Base-by-base conservation (phyloP, 1,140 invertebrate genomes). In the Kradibia gibbosae region DNA sequence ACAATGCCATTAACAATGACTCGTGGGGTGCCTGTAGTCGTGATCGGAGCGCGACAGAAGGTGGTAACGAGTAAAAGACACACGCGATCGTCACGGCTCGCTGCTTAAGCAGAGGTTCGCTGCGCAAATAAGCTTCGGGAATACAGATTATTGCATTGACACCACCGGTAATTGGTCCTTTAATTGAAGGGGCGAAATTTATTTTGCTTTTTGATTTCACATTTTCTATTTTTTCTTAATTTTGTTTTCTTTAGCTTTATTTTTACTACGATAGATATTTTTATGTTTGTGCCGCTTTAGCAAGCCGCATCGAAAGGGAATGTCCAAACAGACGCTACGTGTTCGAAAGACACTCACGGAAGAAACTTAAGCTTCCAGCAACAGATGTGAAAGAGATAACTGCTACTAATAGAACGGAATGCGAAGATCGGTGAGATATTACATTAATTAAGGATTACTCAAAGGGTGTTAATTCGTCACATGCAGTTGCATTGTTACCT, bases 311-410 rank as follows among this genome's bases (percentile, higher is more conserved):
- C 15, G 96, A 96, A 89, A 92, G 95, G 55, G 96, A 97, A 91
- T 98, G 97, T 86, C 95, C 96, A 0, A 97, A 96, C 82, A 91
- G 96, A 28, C 93, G 95, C 65, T 98, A 97, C 87, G 95, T 97
- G 4, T 97, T 97, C 86, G 96, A 98, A 88, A 92, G 96, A 82
- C 95, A 97, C 86, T 95, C 96, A 1, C 92, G 96, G 1, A 97
- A 96, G 87, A 96, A 96, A 83, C 87, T 97, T 60, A 96, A 96
- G 86, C 91, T 96, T 48, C 94, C 95, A 20, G 88, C 94, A 53
- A 94, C 95, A 13, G 96, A 96, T 87, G 92, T 96, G 5, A 97
- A 96, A 88, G 95, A 97, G 91, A 92, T 94, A 13, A 95, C 95
- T 67, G 94, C 95, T 0, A 92, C 94, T 1, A 97, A 98, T 89